phyloP scores from a whole-genome alignment of 1,140 invertebrate species.

The Atopsyche davidsoni region DNA sequence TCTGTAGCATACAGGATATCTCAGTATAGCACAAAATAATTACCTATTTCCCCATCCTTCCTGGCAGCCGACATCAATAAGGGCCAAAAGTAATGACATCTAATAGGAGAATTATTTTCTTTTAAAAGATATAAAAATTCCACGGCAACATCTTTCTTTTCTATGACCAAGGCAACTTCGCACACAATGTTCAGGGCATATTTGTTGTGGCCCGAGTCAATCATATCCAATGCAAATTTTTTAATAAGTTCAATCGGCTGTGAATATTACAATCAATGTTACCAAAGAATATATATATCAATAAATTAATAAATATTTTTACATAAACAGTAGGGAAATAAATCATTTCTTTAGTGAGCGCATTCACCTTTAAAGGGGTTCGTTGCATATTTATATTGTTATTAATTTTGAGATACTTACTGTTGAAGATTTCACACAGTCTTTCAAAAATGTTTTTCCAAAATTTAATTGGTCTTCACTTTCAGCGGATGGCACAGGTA shows the following conservation, averaged over 20 bases:
- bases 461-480: slow-evolving; percentile 41
- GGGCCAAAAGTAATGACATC: slow-evolving; percentile 57
- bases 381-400: background rate
- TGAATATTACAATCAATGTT: background rate
- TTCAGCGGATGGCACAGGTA: slow-evolving; percentile 39
- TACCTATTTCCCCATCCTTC: slow-evolving; percentile 44
- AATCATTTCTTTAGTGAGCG: background rate
- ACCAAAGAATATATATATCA: background rate
- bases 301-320: background rate
- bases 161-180: slow-evolving; percentile 38
- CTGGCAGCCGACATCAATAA: slow-evolving; percentile 38
- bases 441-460: slow-evolving; percentile 41
- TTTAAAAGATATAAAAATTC: slow-evolving; percentile 47
- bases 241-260: slow-evolving; percentile 36
- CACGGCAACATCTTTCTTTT: slow-evolving; percentile 40
- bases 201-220: slow-evolving; percentile 37
- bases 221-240: slow-evolving; percentile 38
- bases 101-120: slow-evolving; percentile 39
- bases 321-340: background rate
- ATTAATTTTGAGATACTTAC: slow-evolving; percentile 31
- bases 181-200: slow-evolving; percentile 38
- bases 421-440: slow-evolving; percentile 43
- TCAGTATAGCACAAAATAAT: too few relatives aligned
- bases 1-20: too few relatives aligned
- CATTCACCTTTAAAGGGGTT: background rate